Evolutionary conservation across 2,888 invertebrate genomes (phyloP).

Genomic region (Eupithecia tripunctaria): DNA sequence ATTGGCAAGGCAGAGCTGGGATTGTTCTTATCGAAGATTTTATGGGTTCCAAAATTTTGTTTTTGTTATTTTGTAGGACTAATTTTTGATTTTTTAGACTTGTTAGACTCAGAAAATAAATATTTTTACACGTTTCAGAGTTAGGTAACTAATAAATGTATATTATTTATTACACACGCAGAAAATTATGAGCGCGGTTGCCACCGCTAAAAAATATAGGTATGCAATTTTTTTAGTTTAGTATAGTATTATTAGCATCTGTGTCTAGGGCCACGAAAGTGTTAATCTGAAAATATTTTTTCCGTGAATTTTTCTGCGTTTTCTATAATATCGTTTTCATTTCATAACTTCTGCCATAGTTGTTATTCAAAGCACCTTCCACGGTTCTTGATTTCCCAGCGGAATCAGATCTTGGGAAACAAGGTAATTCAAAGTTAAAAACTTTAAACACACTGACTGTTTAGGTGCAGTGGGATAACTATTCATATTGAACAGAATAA

Average conservation of each 20-base stretch:
- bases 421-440: neutral
- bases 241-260: no score
- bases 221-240: no score
- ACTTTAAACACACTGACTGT: neutral
- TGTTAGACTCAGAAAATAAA: neutral
- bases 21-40: neutral
- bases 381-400: neutral
- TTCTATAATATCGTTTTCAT: neutral
- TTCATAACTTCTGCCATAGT: neutral
- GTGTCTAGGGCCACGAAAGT: no score
- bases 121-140: neutral
- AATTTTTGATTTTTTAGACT: neutral
- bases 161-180: no score
- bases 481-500: neutral
- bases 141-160: neutral
- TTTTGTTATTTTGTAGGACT: neutral
- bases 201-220: no score
- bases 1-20: slow-evolving; percentile 32
- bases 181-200: neutral
- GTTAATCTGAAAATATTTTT: neutral
- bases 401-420: slow-evolving; percentile 15
- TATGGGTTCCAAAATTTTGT: slow-evolving; percentile 17
- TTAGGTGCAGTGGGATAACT: neutral
- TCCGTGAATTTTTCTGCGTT: neutral
- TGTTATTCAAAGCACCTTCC: neutral